Evolutionary conservation across 1,140 invertebrate species (phyloP).

Genomic region (Bactericera cockerelli): DNA sequence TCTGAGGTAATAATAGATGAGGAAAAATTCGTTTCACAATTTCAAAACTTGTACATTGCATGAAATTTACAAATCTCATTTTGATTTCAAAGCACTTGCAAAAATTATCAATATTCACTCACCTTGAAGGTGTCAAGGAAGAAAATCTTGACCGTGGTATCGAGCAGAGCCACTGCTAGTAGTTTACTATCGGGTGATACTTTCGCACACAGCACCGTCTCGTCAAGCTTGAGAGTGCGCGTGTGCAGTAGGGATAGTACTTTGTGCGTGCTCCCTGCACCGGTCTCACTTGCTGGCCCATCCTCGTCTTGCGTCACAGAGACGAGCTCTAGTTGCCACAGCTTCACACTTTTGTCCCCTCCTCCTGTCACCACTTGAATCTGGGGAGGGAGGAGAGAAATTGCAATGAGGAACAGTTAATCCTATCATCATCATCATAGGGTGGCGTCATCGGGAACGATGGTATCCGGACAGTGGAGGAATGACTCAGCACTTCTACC

Average conservation of each 20-base stretch:
- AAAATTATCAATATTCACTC: no score
- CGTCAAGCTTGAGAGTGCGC: conserved; percentile 70
- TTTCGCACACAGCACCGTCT: conserved; percentile 65
- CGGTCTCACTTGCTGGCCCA: conserved; percentile 35
- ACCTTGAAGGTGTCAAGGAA: conserved; percentile 88
- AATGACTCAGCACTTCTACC: no score
- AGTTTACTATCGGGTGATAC: conserved; percentile 75
- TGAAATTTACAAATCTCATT: no score
- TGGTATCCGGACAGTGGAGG: no score
- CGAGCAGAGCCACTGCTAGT: conserved; percentile 75
- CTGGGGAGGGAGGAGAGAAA: conserved; percentile 31
- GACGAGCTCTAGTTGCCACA: conserved; percentile 86
- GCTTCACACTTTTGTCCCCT: conserved; percentile 77
- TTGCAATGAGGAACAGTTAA: conserved; percentile 9
- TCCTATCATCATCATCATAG: no score
- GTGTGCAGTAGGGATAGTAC: conserved; percentile 64
- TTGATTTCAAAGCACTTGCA: no score
- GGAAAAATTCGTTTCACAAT: no score
- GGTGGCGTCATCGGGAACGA: no score
- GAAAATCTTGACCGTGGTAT: conserved; percentile 91
- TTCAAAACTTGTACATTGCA: no score
- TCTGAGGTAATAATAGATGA: no score
- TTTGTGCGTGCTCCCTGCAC: conserved; percentile 41
- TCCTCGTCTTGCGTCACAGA: conserved; percentile 35
- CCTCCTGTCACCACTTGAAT: conserved; percentile 70